These are phyloP conservation scores for Diorhabda carinulata DNA, from an alignment of 1,140 invertebrate genomes.

Conservation along the genomic window DNA sequence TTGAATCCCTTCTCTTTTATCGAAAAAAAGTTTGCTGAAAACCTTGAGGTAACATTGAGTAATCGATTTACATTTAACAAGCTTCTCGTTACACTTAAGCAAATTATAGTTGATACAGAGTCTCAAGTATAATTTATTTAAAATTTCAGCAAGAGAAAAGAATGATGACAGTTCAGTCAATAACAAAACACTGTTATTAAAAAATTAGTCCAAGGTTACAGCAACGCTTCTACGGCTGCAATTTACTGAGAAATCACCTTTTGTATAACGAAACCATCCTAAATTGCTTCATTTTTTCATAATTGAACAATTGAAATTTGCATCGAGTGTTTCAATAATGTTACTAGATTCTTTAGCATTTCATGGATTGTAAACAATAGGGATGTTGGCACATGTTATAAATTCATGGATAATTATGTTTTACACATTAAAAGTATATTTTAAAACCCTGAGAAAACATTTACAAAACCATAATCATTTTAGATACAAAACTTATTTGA, in stretches of 20 bases:
- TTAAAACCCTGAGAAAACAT: no score
- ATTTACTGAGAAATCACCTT: slow-evolving; percentile 1
- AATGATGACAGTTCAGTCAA: neutral
- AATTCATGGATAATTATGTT: no score
- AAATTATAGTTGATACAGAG: no score
- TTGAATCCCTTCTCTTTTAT: no score
- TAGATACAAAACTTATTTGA: no score
- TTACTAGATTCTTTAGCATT: neutral
- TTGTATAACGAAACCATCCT: slow-evolving; percentile 10
- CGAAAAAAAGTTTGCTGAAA: no score
- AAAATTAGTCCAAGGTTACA: slow-evolving; percentile 1
- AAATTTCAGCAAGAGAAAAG: neutral
- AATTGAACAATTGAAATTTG: slow-evolving; percentile 14
- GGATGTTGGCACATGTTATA: no score
- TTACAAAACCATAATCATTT: no score
- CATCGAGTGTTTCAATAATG: slow-evolving; percentile 4
- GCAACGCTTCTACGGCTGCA: neutral
- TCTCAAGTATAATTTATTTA: neutral
- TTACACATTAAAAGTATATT: no score
- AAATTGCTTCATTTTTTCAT: slow-evolving; percentile 11
- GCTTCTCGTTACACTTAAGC: no score
- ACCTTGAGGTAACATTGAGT: no score
- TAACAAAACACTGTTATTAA: neutral
- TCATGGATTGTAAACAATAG: neutral
- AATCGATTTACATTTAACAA: no score